Base-by-base conservation (phyloP, 2,797 vertebrate species). In the Notamacropus eugenii region DNA sequence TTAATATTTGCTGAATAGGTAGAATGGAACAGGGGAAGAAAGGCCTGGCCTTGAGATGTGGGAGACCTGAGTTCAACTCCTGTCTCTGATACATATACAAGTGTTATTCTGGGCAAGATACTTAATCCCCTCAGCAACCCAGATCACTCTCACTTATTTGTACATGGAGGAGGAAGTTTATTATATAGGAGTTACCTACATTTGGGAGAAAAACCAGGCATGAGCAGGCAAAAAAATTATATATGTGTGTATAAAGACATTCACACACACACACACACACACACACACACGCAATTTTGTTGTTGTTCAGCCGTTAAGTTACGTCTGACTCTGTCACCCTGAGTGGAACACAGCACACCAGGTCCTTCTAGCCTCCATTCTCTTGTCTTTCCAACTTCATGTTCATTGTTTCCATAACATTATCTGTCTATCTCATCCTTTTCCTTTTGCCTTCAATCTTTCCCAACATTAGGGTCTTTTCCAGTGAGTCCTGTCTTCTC, bases 1-100 rank as follows among this genome's bases (percentile, higher is more conserved):
- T 97, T 96, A 93, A 90, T 96, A 97, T 95, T 96, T 94, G 22
- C 57, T 13, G 54, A 93, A 57, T 16, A 55, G 87, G 57, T 82
- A 90, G 55, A 3, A 62, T 56, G 67, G n/a, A 90, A 95, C 92
- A n/a, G 34, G 52, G 4, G 34, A 40, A 74, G 62, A 74, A 16
- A 74, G 29, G 34, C 19, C 14, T 74, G 34, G 34, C 16, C 62
- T 74, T 22, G 34, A 74, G 34, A n/a, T 74, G 34, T 40, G 16
- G 62, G 34, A 74, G 62, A 74, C 34, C 62, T 6, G 34, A 74
- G 62, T 74, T 74, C 62, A 74, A 5, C 10, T 40, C 14, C 34
- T 62, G 28, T 12, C 6, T 74, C 16, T 14, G 31, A 67, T 67
- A n/a, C 52, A 52, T 2, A 62, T 34, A 34, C 59, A 62, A 31